Percentiles rank a stretch among this genome's conserved stretches.
Conservation (phyloP, 2,797 vertebrate genomes). For the Scleropages formosus region DNA sequence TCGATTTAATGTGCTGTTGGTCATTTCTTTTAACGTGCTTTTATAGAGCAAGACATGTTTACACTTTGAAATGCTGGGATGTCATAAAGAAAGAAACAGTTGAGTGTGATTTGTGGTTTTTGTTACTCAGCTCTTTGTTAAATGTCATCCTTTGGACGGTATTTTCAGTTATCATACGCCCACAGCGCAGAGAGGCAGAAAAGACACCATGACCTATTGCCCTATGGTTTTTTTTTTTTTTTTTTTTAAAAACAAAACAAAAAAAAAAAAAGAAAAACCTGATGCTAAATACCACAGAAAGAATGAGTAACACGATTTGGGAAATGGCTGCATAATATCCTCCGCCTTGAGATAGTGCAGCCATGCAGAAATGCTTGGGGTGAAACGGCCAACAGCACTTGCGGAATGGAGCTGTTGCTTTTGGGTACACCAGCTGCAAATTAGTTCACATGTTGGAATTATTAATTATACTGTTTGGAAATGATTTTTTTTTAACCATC, state of each 20-base stretch:
- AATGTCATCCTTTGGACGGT: slow-evolving; percentile 31
- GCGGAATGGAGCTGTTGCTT: slow-evolving; percentile 15
- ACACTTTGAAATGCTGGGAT: slow-evolving; percentile 1
- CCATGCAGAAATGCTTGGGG: slow-evolving; percentile 10
- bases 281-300: slow-evolving; percentile 29
- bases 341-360: slow-evolving; percentile 1
- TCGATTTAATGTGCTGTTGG: slow-evolving; percentile 2
- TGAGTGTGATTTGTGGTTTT: slow-evolving; percentile 8
- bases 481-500: not conserved
- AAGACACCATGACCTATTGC: not conserved
- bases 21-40: not conserved
- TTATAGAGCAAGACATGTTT: slow-evolving; percentile 6
- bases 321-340: slow-evolving; percentile 21
- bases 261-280: no score
- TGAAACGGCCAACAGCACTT: slow-evolving; percentile 26
- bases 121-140: slow-evolving; percentile 25
- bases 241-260: no score
- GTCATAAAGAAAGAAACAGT: not conserved
- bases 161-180: slow-evolving; percentile 25
- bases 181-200: slow-evolving; percentile 9
- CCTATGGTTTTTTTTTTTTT: not conserved
- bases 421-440: not conserved
- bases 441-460: not conserved
- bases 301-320: not conserved
- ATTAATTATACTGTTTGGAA: not conserved